A percentile compares a stretch with the other conserved stretches of the same genome.
phyloP scores from a whole-genome alignment of 2,113 vertebrate species.

The Rousettus leschenaultii region DNA sequence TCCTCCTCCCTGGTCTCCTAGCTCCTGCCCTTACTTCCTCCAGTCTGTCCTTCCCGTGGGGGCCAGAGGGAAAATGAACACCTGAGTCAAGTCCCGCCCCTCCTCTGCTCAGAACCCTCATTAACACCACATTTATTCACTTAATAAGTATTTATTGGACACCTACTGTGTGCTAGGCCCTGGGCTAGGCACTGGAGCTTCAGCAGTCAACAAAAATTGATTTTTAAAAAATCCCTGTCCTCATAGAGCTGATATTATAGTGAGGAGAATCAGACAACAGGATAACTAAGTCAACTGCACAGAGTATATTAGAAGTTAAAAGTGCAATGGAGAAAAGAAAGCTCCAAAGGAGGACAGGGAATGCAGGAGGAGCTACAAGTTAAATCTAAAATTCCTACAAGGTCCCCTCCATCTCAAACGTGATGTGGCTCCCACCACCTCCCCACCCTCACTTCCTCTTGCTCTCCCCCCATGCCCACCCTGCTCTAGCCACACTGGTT shows the following conservation, averaged over 20 bases:
- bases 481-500: not conserved
- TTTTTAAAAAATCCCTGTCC: not conserved
- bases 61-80: not conserved
- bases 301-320: not conserved
- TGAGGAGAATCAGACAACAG: not conserved
- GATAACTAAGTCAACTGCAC: not conserved
- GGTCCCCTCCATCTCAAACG: too few species aligned
- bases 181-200: not conserved
- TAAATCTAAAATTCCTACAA: not conserved
- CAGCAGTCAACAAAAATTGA: not conserved
- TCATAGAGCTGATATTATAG: not conserved
- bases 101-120: not conserved
- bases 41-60: not conserved
- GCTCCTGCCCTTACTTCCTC: not conserved
- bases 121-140: not conserved
- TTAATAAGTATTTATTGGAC: not conserved
- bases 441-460: not conserved
- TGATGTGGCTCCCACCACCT: not conserved
- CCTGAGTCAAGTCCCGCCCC: not conserved
- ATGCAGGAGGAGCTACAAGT: not conserved
- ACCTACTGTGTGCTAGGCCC: not conserved
- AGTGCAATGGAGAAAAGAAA: not conserved
- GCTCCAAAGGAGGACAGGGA: not conserved
- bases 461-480: accelerated
- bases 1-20: not conserved